Evolutionary conservation across 2,797 vertebrate species (phyloP).

Genomic region (Scarus forsteni): DNA sequence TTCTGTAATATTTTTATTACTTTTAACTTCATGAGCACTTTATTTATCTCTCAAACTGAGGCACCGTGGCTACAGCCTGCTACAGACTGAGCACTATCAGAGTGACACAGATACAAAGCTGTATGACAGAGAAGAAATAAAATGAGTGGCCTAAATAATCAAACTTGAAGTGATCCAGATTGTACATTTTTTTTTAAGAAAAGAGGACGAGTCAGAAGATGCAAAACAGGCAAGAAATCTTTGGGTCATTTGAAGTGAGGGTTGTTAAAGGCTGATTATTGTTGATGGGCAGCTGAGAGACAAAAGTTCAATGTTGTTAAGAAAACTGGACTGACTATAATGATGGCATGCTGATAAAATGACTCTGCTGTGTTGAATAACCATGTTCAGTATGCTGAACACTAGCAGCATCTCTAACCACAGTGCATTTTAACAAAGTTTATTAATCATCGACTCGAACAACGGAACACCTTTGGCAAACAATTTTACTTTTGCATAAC

Average conservation of each 20-base stretch:
- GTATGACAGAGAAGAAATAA: too few species aligned
- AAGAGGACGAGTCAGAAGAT: not conserved
- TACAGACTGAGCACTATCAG: too few species aligned
- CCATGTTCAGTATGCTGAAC: not conserved
- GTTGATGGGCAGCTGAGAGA: conserved; percentile 33
- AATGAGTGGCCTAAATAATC: too few species aligned
- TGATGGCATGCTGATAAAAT: conserved; percentile 31
- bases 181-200: not conserved
- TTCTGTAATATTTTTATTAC: not conserved
- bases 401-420: not conserved
- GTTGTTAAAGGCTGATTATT: conserved; percentile 22
- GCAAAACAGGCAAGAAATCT: not conserved
- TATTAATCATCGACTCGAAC: not conserved
- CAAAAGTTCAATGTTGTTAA: conserved; percentile 28
- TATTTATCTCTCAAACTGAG: not conserved
- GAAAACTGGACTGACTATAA: conserved; percentile 17
- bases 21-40: conserved; percentile 7
- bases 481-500: not conserved
- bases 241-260: conserved; percentile 3
- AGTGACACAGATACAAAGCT: too few species aligned
- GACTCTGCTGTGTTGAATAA: not conserved
- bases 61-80: too few species aligned
- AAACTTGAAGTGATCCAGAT: too few species aligned
- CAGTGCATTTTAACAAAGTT: not conserved
- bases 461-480: conserved; percentile 5